Base-by-base conservation (phyloP, 2,888 invertebrate genomes). In the Odontomyia ornata region DNA sequence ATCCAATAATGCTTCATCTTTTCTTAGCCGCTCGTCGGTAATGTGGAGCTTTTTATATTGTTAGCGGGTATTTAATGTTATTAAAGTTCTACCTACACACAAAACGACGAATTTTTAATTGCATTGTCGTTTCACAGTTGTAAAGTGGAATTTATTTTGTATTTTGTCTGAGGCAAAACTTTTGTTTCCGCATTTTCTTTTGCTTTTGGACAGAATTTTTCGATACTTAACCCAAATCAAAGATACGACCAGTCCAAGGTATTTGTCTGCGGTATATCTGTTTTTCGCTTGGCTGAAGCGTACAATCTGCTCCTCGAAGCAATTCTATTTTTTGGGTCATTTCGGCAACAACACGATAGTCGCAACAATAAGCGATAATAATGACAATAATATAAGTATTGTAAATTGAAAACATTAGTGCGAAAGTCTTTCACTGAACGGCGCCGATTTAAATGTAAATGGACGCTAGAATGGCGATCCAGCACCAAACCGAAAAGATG, bases 81-180 rank as follows among this genome's bases (percentile, higher is more conserved):
- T 64, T 27, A 71, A 71, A 15, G 71, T 71, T 71, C 71, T 71
- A 47, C 47, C 71, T 47, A 71, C 71, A 71, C 46, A 52, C 47
- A 71, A 71, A 71, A 71, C 23, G 71, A 5, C n/a, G 47, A 71
- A 52, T 71, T 71, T 71, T 71, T 71, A 71, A 71, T 71, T 71
- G 47, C 71, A 71, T 71, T 71, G 71, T 71, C 71, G 52, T 27
- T 71, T 52, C 5, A 52, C 47, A 25, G 71, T 27, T 67, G 67
- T 67, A 46, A 67, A 67, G 46, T 67, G 67, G 67, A 46, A 67
- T 67, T 67, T 60, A 18, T 69, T 71, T 71, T 71, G 71, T 71
- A 36, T 18, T 67, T 67, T n/a, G 71, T n/a, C 25, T 23, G 60
- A 11, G 11, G 71, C 71, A 47, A 71, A 67, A 71, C 71, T 71